Base-by-base conservation (phyloP, 2,797 vertebrate species). In the Pteronotus mesoamericanus region DNA sequence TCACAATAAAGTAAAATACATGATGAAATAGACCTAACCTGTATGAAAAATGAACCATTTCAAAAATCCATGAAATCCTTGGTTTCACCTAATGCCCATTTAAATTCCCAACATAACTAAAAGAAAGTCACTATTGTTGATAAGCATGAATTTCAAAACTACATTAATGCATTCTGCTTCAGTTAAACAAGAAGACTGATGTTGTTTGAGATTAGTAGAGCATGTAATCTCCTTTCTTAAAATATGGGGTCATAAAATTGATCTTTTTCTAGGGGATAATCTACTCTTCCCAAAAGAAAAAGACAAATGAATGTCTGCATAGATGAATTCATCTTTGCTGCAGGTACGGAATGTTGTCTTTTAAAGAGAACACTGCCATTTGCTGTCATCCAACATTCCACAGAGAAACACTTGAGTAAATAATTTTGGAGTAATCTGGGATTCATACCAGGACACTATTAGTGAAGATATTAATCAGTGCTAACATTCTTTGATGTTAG, bases 341-440 rank as follows among this genome's bases (percentile, higher is more conserved):
- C 1, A 86, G 75, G 55, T 68, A 51, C 51, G 82, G 87, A 95
- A 69, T 48, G 11, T 32, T 86, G 66, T 32, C 77, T 95, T 96
- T 77, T 97, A 79, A 91, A 88, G 78, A 91, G 91, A 95, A 96
- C 34, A 85, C 5, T 32, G 34, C 89, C 84, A 26, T 75, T 96
- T 92, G 37, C 86, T 86, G 87, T 79, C 77, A 59, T 34, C 89
- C 83, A 79, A 84, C 7, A 74, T 64, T 55, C 42, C 19, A 21
- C 59, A 72, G 90, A 95, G 21, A 91, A 96, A 94, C 15, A 77
- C 2, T 4, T 19, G 61, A 93, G 57, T 24, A 7, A 89, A 93
- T 37, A 19, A 90, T 78, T 1, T 85, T 22, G 39, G 89, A 88
- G 77, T 64, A 44, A 59, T 37, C 61, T 95, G 32, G 9, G 21